These are phyloP conservation scores for Elaphurus davidianus DNA, from an alignment of 2,113 vertebrate genomes.

Conservation along the genomic window DNA sequence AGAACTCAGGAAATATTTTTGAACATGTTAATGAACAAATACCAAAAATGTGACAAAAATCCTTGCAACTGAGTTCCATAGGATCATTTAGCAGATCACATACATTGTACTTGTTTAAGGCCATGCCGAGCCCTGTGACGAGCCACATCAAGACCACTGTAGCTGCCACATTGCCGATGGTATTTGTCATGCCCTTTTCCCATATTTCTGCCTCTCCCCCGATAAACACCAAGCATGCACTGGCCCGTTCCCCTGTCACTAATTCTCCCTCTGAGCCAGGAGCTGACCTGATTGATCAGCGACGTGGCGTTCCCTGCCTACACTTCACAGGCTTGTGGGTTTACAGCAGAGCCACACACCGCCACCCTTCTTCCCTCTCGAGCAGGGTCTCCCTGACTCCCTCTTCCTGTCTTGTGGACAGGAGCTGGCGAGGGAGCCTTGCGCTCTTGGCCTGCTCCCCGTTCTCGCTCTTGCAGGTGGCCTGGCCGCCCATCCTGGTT, in stretches of 20 bases:
- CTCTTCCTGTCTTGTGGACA: fast-evolving
- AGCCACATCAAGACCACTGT: fast-evolving
- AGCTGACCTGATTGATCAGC: no score
- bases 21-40: background rate
- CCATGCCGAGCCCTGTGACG: fast-evolving
- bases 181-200: background rate
- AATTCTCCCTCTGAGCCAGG: background rate
- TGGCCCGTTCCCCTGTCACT: background rate
- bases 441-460: fast-evolving
- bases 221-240: background rate
- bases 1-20: background rate
- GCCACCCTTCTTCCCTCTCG: fast-evolving
- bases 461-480: no score
- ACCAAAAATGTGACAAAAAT: no score
- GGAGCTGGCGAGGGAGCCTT: background rate
- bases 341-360: fast-evolving
- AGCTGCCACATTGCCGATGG: background rate
- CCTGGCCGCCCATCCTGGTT: background rate
- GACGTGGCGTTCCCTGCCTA: fast-evolving
- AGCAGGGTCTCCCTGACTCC: no score
- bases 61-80: background rate
- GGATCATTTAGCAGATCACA: background rate
- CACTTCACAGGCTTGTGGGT: background rate
- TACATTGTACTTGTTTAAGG: background rate
- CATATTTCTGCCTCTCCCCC: background rate